Conservation (phyloP, 2,113 vertebrate species). For the Falco punctatus region DNA sequence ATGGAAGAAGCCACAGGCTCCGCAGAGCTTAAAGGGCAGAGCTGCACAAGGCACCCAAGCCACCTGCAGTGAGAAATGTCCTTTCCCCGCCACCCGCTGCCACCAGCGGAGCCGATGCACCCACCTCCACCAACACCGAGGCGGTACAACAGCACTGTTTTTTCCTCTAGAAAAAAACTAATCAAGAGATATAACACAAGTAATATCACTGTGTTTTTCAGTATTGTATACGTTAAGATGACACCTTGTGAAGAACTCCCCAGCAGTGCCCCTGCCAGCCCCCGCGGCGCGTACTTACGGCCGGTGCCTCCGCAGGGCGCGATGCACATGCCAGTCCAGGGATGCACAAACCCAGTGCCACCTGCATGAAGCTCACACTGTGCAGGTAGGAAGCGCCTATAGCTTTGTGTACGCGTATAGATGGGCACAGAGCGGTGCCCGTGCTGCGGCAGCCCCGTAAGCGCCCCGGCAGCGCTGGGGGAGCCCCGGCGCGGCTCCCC, state of each 20-base stretch:
- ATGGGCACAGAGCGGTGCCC: fast-evolving
- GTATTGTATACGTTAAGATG: background rate
- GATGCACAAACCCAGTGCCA: fast-evolving
- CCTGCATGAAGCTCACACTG: fast-evolving
- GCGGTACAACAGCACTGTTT: too few relatives aligned
- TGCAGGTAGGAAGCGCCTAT: fast-evolving
- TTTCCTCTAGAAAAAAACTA: background rate
- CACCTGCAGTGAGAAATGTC: background rate
- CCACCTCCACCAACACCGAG: too few relatives aligned
- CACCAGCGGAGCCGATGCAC: too few relatives aligned
- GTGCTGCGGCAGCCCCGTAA: background rate
- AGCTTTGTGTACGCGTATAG: fast-evolving
- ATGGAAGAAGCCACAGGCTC: background rate
- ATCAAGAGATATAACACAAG: background rate
- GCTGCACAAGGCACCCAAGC: background rate
- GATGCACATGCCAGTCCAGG: fast-evolving
- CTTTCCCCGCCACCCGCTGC: too few relatives aligned
- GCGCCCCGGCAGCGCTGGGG: too few relatives aligned
- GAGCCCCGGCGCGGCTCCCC: too few relatives aligned
- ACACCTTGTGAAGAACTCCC: too few relatives aligned
- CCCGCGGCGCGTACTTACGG: fast-evolving
- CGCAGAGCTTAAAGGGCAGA: background rate
- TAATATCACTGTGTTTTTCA: fast-evolving
- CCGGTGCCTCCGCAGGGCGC: background rate
- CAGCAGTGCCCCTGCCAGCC: fast-evolving